Evolutionary conservation across 2,888 invertebrate genomes (phyloP).

Genomic region (Steromphala cineraria): DNA sequence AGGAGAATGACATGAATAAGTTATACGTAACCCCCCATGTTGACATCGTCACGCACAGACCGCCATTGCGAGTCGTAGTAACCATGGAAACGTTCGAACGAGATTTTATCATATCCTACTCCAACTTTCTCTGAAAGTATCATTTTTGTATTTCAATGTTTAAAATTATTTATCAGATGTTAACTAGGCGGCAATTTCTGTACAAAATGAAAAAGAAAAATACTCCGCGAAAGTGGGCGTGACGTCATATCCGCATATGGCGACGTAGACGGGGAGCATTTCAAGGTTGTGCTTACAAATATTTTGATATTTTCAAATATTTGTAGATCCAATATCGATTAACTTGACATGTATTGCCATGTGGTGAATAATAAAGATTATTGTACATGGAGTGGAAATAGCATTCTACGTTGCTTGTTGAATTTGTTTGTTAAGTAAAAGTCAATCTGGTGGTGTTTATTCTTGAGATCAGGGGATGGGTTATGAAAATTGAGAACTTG

Average conservation of each 20-base stretch:
- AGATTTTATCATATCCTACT: neutral
- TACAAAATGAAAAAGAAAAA: neutral
- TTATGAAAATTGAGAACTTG: too few relatives aligned
- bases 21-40: neutral
- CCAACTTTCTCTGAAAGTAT: too few relatives aligned
- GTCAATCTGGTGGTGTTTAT: too few relatives aligned
- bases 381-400: neutral
- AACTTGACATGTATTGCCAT: neutral
- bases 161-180: neutral
- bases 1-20: neutral
- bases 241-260: constrained; percentile 24
- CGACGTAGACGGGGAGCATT: constrained; percentile 23
- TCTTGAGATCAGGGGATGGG: too few relatives aligned
- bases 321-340: neutral
- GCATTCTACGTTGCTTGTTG: neutral
- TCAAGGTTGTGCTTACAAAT: constrained; percentile 22
- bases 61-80: constrained; percentile 15
- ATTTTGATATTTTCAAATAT: neutral
- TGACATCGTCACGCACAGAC: constrained; percentile 7
- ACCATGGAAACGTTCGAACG: neutral
- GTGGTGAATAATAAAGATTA: neutral
- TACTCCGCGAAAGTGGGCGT: neutral
- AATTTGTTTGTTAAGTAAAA: neutral
- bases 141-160: too few relatives aligned
- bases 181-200: too few relatives aligned